Evolutionary conservation across 2,113 vertebrate species (phyloP).

Genomic region (Parus major): DNA sequence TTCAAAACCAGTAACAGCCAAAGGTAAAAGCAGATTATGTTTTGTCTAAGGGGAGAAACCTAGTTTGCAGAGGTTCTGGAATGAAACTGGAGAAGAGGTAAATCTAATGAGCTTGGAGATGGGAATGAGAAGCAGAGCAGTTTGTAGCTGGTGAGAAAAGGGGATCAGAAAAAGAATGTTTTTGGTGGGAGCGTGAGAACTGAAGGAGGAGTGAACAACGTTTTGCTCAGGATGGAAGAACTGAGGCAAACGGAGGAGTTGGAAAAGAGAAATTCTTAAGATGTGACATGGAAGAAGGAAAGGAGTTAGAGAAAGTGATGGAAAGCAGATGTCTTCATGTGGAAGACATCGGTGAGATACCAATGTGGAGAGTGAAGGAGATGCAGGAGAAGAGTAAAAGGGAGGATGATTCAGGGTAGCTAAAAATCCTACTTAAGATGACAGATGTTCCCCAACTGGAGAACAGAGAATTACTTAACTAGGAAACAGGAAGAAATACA

Average conservation of each 20-base stretch:
- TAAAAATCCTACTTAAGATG: not conserved
- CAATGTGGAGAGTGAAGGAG: not conserved
- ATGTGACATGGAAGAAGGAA: not conserved
- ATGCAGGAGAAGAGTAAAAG: not conserved
- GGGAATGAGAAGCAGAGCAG: not conserved
- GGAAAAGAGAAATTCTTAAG: not conserved
- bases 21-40: not conserved
- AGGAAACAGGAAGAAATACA: not conserved
- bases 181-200: not conserved
- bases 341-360: not conserved
- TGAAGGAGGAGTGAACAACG: conserved; percentile 32
- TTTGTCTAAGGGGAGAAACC: not conserved
- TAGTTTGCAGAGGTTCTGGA: not conserved
- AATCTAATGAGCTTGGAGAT: not conserved
- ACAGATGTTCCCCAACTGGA: not conserved
- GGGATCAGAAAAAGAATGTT: not conserved
- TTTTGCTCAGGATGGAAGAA: not conserved
- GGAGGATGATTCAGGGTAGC: conserved; percentile 11
- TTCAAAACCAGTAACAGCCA: not conserved
- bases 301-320: not conserved
- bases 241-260: not conserved
- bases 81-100: not conserved
- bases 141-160: not conserved
- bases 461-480: not conserved
- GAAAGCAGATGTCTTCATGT: not conserved